Evolutionary conservation across 2,797 vertebrate species (phyloP).

Genomic region (Vireo griseus): DNA sequence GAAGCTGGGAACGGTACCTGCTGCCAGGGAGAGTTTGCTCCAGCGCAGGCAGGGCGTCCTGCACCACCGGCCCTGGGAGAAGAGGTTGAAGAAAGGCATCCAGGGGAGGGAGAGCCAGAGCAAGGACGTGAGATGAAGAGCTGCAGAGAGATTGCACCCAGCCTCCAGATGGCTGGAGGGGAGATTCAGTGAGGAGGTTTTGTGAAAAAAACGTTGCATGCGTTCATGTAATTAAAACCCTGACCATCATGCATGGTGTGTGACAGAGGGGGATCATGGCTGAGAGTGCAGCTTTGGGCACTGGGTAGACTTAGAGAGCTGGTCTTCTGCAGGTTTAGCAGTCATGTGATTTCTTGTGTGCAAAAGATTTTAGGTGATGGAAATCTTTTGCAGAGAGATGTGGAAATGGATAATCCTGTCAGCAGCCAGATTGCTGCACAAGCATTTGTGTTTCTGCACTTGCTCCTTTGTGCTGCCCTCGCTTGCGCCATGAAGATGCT

Average conservation of each 20-base stretch:
- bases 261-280: not conserved
- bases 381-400: not conserved
- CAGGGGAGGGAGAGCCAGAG: not conserved
- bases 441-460: fast-evolving
- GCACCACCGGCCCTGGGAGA: not conserved
- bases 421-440: not conserved
- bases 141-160: not conserved
- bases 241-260: fast-evolving
- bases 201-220: not conserved
- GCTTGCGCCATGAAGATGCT: fast-evolving
- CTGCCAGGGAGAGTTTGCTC: conserved; percentile 23
- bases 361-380: not conserved
- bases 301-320: not conserved
- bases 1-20: not conserved
- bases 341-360: not conserved
- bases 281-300: fast-evolving
- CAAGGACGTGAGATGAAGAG: not conserved
- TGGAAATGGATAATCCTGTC: not conserved
- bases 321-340: not conserved
- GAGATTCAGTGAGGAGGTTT: not conserved
- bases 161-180: not conserved
- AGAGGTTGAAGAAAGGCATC: not conserved
- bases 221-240: not conserved
- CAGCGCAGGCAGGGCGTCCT: not conserved
- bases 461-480: not conserved